phyloP scores from a whole-genome alignment of 2,797 vertebrate species.

The Neoniphon sammara region DNA sequence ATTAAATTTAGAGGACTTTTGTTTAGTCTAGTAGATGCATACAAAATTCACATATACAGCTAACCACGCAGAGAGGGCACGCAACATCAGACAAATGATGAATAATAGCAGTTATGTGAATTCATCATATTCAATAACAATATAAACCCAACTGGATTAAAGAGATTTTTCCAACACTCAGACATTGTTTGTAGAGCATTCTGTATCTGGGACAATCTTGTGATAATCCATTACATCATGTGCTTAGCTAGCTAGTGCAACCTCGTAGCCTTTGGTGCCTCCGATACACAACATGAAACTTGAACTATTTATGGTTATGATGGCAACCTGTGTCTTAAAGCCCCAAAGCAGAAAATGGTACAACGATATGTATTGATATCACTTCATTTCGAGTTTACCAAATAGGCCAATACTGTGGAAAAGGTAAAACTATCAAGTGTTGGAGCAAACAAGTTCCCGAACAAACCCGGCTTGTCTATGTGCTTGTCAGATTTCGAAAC shows the following conservation, averaged over 20 bases:
- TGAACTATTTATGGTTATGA: slow-evolving; percentile 39
- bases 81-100: slow-evolving; percentile 14
- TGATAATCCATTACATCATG: slow-evolving; percentile 84
- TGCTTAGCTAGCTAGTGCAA: slow-evolving; percentile 68
- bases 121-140: slow-evolving; percentile 9
- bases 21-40: slow-evolving; percentile 36
- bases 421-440: slow-evolving; percentile 33
- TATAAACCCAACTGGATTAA: slow-evolving; percentile 30
- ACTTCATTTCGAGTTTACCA: slow-evolving; percentile 7
- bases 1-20: slow-evolving; percentile 50
- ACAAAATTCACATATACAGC: background rate
- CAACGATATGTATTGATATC: background rate
- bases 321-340: background rate
- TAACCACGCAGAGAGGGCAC: slow-evolving; percentile 35
- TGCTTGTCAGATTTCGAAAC: background rate
- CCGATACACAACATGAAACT: slow-evolving; percentile 48
- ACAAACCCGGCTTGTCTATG: too few relatives aligned
- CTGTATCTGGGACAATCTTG: slow-evolving; percentile 82
- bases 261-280: slow-evolving; percentile 62
- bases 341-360: background rate
- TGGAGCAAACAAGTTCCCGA: slow-evolving; percentile 36
- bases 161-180: slow-evolving; percentile 48
- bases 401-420: slow-evolving; percentile 1
- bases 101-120: slow-evolving; percentile 25
- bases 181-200: slow-evolving; percentile 72